Evolutionary conservation across 2,797 vertebrate species (phyloP), one percentile per base, ranked within the genome.

Genomic region (Choloepus didactylus): DNA sequence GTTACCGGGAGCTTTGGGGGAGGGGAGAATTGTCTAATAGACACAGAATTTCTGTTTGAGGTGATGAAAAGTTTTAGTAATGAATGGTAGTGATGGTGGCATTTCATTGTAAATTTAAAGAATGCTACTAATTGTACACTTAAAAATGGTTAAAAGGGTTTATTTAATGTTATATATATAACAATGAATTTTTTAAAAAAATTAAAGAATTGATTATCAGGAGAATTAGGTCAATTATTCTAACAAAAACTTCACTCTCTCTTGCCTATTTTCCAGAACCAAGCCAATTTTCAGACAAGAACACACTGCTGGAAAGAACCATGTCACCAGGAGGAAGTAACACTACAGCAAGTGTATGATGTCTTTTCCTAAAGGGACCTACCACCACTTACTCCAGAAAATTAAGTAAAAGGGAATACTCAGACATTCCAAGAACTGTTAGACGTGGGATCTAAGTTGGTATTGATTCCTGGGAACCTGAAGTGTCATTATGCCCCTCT

Each of bases 211-310:
- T 12, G 5, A 46, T 46, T 73, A 73, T 44, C 11, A 73, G 25
- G 25, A 93, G 46, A 77, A 3, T 59, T 49, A 23, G 38, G 5
- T 5, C 31, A 56, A 72, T 27, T 70, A n/a, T 81, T 31, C 12
- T 11, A 46, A 16, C 81, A 90, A 85, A 27, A 91, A 41, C 51
- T n/a, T 80, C 84, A 76, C 9, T 76, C 12, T 75, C 5, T 38
- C 15, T 51, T 70, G 21, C 41, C 12, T 66, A 11, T 1, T 89
- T 82, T 82, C 69, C 60, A 93, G 70, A 79, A 7, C 4, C 64
- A 86, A 86, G 31, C 6, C 12, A 86, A 49, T 35, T 77, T 91
- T 93, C 49, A 64, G 16, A 72, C 85, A 92, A 64, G 21, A 76
- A 54, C 35, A 5, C 6, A 31, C 10, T 75, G 4, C 6, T 80